These are phyloP conservation scores for Archaeoteleia sp. DNA, from an alignment of 2,888 invertebrate genomes.

Conservation along the genomic window DNA sequence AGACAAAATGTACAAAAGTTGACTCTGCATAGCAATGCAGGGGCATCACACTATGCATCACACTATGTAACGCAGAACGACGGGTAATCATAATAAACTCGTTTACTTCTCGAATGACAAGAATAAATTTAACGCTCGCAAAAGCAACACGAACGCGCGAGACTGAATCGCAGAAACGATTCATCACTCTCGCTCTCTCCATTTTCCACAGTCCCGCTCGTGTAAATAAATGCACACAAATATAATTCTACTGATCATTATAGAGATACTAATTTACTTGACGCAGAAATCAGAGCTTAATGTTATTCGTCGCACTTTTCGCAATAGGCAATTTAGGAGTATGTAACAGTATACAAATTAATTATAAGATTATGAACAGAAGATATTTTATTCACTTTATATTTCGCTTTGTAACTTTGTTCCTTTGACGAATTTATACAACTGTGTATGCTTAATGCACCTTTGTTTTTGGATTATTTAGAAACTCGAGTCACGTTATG, in stretches of 20 bases:
- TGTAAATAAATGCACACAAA: constrained; percentile 54
- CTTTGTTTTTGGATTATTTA: no score
- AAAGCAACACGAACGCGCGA: constrained; percentile 53
- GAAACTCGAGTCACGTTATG: no score
- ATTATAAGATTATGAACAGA: no score
- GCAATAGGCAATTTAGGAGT: no score
- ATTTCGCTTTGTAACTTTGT: no score
- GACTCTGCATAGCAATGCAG: background rate
- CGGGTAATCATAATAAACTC: constrained; percentile 58
- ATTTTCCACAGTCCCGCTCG: constrained; percentile 32
- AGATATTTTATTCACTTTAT: no score
- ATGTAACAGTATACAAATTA: no score
- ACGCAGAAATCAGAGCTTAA: background rate
- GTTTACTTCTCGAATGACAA: constrained; percentile 55
- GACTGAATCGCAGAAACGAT: constrained; percentile 59
- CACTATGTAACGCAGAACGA: constrained; percentile 4
- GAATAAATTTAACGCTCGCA: constrained; percentile 58
- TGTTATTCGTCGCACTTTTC: background rate
- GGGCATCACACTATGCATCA: no score
- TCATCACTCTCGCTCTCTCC: constrained; percentile 51
- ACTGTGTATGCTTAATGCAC: no score
- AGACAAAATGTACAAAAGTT: no score
- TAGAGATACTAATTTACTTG: constrained; percentile 16
- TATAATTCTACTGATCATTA: constrained; percentile 44
- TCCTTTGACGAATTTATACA: no score